phyloP scores from a whole-genome alignment of 1,140 invertebrate species.

The Drosophila pandora region DNA sequence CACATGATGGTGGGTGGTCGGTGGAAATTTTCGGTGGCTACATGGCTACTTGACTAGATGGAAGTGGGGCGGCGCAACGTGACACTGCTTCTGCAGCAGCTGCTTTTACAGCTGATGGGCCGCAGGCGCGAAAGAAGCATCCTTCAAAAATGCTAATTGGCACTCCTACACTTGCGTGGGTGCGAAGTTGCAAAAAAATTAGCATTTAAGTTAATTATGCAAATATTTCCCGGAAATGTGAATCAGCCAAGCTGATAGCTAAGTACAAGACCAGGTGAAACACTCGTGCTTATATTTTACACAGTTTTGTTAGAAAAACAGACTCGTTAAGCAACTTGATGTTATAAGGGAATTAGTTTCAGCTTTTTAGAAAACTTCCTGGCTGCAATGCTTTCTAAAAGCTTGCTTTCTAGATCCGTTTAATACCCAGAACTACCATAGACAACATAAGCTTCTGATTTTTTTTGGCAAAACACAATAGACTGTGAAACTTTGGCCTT shows the following conservation, averaged over 20 bases:
- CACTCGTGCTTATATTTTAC: too few species aligned
- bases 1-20: not conserved
- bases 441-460: too few species aligned
- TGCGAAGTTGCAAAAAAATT: conserved; percentile 46
- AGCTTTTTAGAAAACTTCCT: too few species aligned
- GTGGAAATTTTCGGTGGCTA: conserved; percentile 1
- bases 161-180: conserved; percentile 3
- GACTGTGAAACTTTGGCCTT: too few species aligned
- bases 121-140: conserved; percentile 12
- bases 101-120: conserved; percentile 37
- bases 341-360: too few species aligned
- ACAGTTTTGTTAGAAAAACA: too few species aligned
- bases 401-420: too few species aligned
- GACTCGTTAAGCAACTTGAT: too few species aligned
- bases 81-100: conserved; percentile 25
- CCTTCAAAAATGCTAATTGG: conserved; percentile 59
- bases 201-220: conserved; percentile 72
- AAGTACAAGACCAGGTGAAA: not conserved
- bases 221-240: conserved; percentile 18
- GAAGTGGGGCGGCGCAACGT: conserved; percentile 16
- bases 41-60: not conserved
- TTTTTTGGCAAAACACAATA: too few species aligned
- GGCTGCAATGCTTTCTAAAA: too few species aligned
- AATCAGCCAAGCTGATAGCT: not conserved
- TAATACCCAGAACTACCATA: too few species aligned